Conservation (phyloP, 2,113 vertebrate genomes). For the Typhlomys cinereus region DNA sequence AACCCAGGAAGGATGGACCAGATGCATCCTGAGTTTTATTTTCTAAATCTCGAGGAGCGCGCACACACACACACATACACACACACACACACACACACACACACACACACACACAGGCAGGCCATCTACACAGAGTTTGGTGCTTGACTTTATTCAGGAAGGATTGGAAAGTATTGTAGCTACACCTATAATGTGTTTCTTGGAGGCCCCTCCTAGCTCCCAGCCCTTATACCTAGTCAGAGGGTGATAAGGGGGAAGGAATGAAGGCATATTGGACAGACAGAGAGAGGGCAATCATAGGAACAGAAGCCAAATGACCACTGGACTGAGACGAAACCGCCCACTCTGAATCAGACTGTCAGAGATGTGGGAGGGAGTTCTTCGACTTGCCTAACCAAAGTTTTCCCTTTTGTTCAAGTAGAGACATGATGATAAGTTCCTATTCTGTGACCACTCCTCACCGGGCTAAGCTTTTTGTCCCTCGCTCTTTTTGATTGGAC, state of each 20-base stretch:
- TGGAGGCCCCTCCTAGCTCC: not conserved
- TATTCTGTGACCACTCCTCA: not conserved
- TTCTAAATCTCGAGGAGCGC: not conserved
- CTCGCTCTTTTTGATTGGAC: not conserved
- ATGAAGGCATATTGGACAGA: no score
- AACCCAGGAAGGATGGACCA: not conserved
- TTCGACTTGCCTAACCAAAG: not conserved
- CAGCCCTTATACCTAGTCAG: not conserved
- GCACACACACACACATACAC: no score
- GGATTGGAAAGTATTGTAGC: fast-evolving
- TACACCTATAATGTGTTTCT: not conserved
- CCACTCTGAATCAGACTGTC: not conserved
- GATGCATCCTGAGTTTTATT: not conserved
- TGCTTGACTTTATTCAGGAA: not conserved
- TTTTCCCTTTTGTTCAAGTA: not conserved
- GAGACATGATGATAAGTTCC: not conserved
- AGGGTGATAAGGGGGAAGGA: not conserved
- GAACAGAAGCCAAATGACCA: no score
- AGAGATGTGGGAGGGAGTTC: not conserved
- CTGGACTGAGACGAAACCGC: not conserved
- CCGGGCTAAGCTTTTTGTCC: not conserved
- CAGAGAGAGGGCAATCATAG: not conserved
- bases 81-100: no score
- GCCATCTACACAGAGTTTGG: no score
- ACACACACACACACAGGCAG: no score